Conservation (phyloP, 2,888 invertebrate species). For the Caenorhabditis panamensis region DNA sequence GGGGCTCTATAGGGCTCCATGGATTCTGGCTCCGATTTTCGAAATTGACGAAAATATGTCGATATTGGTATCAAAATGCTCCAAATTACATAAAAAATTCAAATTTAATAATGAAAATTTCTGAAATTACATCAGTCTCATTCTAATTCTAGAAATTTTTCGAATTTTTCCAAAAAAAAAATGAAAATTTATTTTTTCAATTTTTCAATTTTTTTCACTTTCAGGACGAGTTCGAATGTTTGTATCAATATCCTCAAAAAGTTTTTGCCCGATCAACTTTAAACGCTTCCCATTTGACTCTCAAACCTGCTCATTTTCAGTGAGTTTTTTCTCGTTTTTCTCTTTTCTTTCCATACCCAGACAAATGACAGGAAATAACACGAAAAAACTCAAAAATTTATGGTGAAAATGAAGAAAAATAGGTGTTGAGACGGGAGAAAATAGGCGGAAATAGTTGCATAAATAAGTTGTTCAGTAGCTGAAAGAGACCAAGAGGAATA, state of each 20-base stretch:
- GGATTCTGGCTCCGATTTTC: no score
- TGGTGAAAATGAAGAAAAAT: constrained; percentile 21
- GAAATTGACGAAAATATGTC: no score
- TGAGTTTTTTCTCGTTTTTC: constrained; percentile 32
- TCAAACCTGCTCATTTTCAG: constrained; percentile 79
- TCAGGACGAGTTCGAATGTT: constrained; percentile 76
- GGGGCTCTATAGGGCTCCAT: no score
- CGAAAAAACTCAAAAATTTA: constrained; percentile 26
- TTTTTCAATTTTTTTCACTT: constrained; percentile 9
- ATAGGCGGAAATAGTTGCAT: constrained; percentile 47
- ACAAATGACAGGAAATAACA: not conserved
- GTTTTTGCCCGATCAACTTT: constrained; percentile 81
- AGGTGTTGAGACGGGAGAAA: no score
- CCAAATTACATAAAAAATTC: no score
- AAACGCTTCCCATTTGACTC: constrained; percentile 81
- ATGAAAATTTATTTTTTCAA: not conserved
- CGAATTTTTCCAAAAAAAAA: no score
- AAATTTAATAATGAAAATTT: no score
- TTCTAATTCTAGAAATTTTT: no score
- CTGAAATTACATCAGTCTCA: no score
- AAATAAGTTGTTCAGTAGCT: constrained; percentile 15
- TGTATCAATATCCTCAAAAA: constrained; percentile 79
- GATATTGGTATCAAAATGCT: no score
- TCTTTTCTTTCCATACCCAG: not conserved
- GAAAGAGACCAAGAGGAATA: constrained; percentile 18